phyloP scores from a whole-genome alignment of 2,113 vertebrate genomes.

The Paratilapia polleni region DNA sequence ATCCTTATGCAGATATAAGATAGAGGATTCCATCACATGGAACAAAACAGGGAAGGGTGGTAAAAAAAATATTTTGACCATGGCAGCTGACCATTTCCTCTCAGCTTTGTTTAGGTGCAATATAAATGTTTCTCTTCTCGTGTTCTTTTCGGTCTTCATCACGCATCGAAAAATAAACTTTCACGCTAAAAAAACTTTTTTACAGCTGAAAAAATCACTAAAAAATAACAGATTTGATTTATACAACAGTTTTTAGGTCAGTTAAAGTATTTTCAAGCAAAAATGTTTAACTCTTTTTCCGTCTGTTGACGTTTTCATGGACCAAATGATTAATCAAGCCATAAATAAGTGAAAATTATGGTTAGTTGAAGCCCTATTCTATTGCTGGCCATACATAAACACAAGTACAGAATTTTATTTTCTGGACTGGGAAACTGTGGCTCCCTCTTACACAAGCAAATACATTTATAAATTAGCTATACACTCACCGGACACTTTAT shows the following conservation, averaged over 20 bases:
- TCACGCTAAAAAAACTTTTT: background rate
- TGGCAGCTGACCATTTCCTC: background rate
- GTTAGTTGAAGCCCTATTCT: too few relatives aligned
- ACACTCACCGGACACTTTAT: background rate
- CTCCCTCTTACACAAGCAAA: background rate
- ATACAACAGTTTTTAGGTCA: too few relatives aligned
- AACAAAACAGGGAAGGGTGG: background rate
- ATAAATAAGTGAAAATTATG: background rate
- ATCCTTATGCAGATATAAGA: slow-evolving; percentile 40
- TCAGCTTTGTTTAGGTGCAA: background rate
- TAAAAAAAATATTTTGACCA: background rate
- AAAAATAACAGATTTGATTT: background rate
- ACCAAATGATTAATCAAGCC: background rate
- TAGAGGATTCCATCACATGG: slow-evolving; percentile 72
- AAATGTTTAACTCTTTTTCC: background rate
- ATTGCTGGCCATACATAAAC: background rate
- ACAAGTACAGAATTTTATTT: background rate
- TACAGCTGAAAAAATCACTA: background rate
- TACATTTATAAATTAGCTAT: background rate
- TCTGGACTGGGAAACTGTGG: background rate
- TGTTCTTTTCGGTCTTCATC: background rate
- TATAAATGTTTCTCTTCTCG: background rate
- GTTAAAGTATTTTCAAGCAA: background rate
- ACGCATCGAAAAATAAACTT: background rate
- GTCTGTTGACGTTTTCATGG: background rate